A percentile compares a stretch with the other conserved stretches of the same genome.
Evolutionary conservation across 92 coral and sea anemone species (phyloP).

Genomic region (Virgularia gustaviana): DNA sequence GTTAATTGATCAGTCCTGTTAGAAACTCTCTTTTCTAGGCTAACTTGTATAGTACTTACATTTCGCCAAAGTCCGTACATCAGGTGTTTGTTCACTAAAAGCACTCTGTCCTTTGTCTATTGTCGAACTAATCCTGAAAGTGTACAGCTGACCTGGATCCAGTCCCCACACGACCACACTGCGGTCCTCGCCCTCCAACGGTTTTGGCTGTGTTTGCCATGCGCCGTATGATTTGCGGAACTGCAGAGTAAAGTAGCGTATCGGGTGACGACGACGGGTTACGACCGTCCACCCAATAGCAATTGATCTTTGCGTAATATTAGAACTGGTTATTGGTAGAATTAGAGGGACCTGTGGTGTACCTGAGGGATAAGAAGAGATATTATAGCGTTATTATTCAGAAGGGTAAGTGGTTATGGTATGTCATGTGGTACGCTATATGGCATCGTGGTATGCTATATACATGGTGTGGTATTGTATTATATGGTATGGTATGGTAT

Average conservation of each 20-base stretch:
- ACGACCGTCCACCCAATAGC: conserved; percentile 75
- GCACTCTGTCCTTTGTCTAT: conserved; percentile 83
- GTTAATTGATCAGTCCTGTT: not conserved
- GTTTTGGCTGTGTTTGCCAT: conserved; percentile 72
- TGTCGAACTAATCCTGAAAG: conserved; percentile 80
- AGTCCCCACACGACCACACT: conserved; percentile 71
- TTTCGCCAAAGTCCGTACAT: conserved; percentile 63
- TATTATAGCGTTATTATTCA: not conserved
- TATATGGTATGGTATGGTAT: too few species aligned
- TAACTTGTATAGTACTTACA: conserved; percentile 38
- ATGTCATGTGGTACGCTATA: too few species aligned
- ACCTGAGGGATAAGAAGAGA: conserved; percentile 33
- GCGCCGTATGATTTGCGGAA: conserved; percentile 57
- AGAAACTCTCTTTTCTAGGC: not conserved
- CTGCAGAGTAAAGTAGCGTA: conserved; percentile 82
- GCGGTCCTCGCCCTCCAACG: conserved; percentile 50
- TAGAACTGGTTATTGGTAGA: conserved; percentile 71
- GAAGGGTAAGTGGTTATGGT: too few species aligned
- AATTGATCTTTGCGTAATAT: conserved; percentile 69
- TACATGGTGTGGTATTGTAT: too few species aligned
- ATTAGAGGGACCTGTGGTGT: conserved; percentile 84
- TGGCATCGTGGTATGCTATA: too few species aligned
- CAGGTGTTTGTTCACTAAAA: conserved; percentile 68
- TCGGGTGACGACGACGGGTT: conserved; percentile 62
- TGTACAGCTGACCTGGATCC: conserved; percentile 66